Conservation (phyloP, 2,113 vertebrate genomes). For the Diadophis punctatus region DNA sequence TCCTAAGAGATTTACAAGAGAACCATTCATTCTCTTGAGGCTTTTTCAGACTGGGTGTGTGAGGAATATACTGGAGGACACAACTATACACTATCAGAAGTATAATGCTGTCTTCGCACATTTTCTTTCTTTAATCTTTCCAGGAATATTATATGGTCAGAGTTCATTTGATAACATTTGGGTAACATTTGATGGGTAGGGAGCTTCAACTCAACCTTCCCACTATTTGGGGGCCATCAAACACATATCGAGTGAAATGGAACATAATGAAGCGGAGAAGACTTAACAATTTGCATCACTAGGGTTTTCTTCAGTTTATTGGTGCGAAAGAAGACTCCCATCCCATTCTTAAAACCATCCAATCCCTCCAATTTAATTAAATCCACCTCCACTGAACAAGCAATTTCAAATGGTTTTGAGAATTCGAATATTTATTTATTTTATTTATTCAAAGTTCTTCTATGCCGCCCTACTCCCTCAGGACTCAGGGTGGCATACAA, state of each 20-base stretch:
- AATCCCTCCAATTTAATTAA: neutral
- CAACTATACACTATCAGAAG: neutral
- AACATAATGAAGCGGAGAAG: neutral
- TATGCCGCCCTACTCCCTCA: no score
- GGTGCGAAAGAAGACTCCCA: neutral
- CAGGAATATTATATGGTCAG: neutral
- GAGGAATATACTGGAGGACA: neutral
- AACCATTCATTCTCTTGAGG: neutral
- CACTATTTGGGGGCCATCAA: neutral
- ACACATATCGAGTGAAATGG: neutral
- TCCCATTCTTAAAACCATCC: neutral
- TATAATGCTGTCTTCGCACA: neutral
- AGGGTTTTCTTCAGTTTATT: neutral
- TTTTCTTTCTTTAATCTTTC: neutral
- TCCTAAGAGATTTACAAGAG: neutral
- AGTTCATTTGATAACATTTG: no score
- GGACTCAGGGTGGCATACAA: no score
- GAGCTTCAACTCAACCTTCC: neutral
- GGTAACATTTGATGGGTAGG: neutral
- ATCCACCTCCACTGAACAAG: neutral
- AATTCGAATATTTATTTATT: no score
- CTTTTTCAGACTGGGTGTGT: neutral
- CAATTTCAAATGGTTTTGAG: neutral
- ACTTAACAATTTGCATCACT: neutral
- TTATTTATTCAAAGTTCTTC: no score